Evolutionary conservation across 1,140 invertebrate genomes (phyloP).

Genomic region (Macrosteles quadrilineatus): DNA sequence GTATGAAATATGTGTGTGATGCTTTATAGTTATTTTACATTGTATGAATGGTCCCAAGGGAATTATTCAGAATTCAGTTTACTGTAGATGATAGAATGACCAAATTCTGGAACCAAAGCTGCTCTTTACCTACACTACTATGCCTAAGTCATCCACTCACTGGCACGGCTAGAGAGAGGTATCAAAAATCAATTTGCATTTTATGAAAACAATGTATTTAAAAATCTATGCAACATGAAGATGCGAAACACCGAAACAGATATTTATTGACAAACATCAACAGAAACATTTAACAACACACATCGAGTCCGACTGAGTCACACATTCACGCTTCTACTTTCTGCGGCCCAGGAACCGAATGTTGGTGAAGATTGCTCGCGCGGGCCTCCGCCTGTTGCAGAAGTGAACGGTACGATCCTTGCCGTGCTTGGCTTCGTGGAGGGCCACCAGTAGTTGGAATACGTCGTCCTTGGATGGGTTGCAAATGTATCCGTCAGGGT

Average conservation of each 20-base stretch:
- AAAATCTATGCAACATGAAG: conserved; percentile 6
- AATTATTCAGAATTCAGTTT: no score
- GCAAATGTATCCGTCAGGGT: conserved; percentile 59
- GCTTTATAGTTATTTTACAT: no score
- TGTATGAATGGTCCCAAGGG: no score
- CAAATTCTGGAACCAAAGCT: no score
- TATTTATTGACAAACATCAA: conserved; percentile 25
- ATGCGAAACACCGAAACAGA: conserved; percentile 7
- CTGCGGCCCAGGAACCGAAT: conserved; percentile 60
- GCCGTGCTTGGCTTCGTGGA: conserved; percentile 60
- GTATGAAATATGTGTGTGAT: no score
- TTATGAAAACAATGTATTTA: conserved; percentile 18
- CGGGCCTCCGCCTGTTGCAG: conserved; percentile 61
- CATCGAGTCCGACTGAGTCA: background rate
- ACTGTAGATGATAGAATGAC: no score
- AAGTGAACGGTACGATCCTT: conserved; percentile 59
- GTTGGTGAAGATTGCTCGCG: conserved; percentile 60
- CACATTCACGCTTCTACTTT: conserved; percentile 33
- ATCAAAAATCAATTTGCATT: conserved; percentile 4
- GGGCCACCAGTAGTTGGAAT: conserved; percentile 58
- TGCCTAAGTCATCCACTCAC: no score
- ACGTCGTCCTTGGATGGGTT: conserved; percentile 60
- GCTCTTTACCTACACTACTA: no score
- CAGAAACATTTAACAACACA: conserved; percentile 18
- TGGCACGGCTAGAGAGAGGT: background rate